Evolutionary conservation across 2,113 vertebrate species (phyloP).

Genomic region (Urocolius indicus): DNA sequence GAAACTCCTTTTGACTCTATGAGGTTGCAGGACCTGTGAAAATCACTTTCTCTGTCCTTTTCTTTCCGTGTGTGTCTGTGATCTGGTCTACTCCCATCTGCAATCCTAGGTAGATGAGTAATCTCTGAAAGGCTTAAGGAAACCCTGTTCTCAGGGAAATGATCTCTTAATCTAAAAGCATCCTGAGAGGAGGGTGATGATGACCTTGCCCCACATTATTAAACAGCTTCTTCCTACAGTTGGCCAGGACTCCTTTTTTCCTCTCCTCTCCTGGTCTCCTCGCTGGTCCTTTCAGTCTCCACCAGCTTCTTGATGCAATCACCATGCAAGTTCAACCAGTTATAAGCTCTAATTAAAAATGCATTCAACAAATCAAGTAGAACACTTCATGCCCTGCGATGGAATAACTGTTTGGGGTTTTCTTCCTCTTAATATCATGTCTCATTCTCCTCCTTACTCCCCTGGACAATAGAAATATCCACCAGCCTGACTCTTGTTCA

Average conservation of each 20-base stretch:
- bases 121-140: background rate
- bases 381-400: background rate
- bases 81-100: background rate
- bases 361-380: background rate
- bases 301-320: background rate
- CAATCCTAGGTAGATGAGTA: background rate
- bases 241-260: background rate
- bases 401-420: background rate
- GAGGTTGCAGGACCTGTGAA: background rate
- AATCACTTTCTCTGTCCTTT: background rate
- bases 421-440: background rate
- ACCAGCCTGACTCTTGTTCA: accelerated
- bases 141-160: background rate
- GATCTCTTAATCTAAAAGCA: background rate
- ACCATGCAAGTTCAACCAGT: background rate
- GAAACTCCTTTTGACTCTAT: background rate
- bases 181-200: background rate
- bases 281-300: background rate
- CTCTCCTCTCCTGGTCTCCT: background rate
- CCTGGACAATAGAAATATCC: background rate
- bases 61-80: background rate
- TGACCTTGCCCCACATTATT: background rate
- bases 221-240: background rate
- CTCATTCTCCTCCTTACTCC: background rate
- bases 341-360: background rate